Percentiles rank a stretch among this genome's conserved stretches.
Conservation (phyloP, 2,888 invertebrate species). For the Thelaira solivaga region DNA sequence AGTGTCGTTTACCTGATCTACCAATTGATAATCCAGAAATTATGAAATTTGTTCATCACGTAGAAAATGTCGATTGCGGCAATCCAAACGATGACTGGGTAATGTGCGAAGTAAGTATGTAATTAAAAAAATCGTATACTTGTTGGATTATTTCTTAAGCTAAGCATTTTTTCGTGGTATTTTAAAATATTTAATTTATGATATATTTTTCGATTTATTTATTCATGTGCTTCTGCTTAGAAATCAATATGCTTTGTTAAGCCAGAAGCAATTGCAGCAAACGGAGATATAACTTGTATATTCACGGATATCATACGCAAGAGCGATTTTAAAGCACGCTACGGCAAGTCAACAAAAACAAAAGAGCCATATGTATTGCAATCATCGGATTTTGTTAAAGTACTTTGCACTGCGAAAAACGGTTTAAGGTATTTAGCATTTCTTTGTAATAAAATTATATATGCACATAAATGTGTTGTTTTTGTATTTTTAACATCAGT, state of each 20-base stretch:
- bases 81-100: conserved; percentile 85
- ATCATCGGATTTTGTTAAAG: conserved; percentile 85
- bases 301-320: conserved; percentile 85
- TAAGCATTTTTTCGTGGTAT: no score
- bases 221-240: conserved; percentile 64
- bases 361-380: conserved; percentile 81
- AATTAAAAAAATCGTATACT: no score
- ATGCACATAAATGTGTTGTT: neutral
- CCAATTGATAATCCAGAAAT: conserved; percentile 85
- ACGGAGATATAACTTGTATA: conserved; percentile 77
- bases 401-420: conserved; percentile 79
- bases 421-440: conserved; percentile 67
- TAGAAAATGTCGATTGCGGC: conserved; percentile 82
- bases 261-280: conserved; percentile 70
- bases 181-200: no score
- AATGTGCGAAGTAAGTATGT: conserved; percentile 82
- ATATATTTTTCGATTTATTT: no score
- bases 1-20: conserved; percentile 83
- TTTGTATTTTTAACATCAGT: conserved; percentile 65
- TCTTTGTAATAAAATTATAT: neutral
- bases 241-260: conserved; percentile 76
- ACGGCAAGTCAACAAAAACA: conserved; percentile 79
- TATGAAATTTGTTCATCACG: conserved; percentile 82
- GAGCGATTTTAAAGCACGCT: conserved; percentile 80
- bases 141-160: no score